Base-by-base conservation (phyloP, 2,113 vertebrate species). In the Falcunculus frontatus region DNA sequence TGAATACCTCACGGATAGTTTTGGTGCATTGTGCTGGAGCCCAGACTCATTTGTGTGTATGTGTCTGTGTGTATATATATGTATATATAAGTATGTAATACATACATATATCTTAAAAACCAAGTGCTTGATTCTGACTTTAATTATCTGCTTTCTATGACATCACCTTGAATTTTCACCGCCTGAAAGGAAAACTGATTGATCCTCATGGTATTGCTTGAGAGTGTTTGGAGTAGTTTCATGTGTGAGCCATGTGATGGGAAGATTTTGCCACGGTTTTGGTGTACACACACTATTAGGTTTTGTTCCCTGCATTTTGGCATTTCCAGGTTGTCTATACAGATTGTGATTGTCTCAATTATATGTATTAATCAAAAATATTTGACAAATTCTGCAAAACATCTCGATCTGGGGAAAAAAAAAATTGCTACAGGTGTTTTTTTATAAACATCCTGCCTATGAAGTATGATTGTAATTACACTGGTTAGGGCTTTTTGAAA, bases 241-340 rank as follows among this genome's bases (percentile, higher is more conserved):
- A 8, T 25, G 3, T 20, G 27, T 70, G 32, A 57, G 53, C 41
- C 20, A 18, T 10, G 5, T 7, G 15, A 37, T 1, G 1, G 35
- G 13, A 65, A 83, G 32, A 57, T 25, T 89, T 84, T 80, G 33
- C 5, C 46, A 37, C 7, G n/a, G 13, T 11, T 80, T 90, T 92
- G 25, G 8, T 29, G 32, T 60, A 25, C 30, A 25, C 5, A 42
- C 3, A 33, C 8, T 42, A 1, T 17, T 69, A 11, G 0, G 2
- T 60, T 79, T 89, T 65, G 11, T 50, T 90, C 3, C 9, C 33
- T 80, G 5, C 16, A 37, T 85, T 94, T 83, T 78, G 29, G 13
- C 5, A 9, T 59, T 72, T 55, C 12, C 7, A n/a, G 13, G 4
- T 9, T 56, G 7, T 70, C 42, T 56, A 32, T 60, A 49, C 6